phyloP scores from a whole-genome alignment of 1,140 invertebrate species.

The Drosophila bocqueti region DNA sequence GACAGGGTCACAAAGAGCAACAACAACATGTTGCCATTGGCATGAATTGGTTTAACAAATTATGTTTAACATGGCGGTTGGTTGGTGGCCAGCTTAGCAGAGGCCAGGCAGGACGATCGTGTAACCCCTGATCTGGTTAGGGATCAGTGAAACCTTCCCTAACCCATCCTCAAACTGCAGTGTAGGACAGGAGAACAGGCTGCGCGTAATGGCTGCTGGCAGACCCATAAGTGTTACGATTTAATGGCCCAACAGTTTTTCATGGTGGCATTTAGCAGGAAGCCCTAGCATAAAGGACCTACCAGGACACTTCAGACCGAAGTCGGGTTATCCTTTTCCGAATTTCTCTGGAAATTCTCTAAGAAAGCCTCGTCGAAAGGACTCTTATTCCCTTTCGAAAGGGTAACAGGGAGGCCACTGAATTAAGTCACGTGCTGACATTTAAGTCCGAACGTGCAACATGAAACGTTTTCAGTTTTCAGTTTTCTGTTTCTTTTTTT shows the following conservation, averaged over 20 bases:
- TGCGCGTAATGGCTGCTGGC: conserved; percentile 10
- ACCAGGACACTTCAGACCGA: background rate
- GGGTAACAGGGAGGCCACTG: conserved; percentile 23
- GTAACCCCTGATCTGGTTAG: background rate
- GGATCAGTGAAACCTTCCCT: background rate
- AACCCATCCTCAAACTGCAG: background rate
- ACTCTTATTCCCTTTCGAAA: background rate
- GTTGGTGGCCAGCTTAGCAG: background rate
- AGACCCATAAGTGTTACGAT: conserved; percentile 35
- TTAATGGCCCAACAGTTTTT: conserved; percentile 46
- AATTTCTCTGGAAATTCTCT: conserved; percentile 8
- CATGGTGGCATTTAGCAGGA: conserved; percentile 18
- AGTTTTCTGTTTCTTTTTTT: conserved; percentile 3
- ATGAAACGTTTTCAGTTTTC: conserved; percentile 44
- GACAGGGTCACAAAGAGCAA: conserved; percentile 47
- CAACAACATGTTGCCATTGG: conserved; percentile 61
- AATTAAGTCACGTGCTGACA: conserved; percentile 76
- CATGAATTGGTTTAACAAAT: conserved; percentile 62
- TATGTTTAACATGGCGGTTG: conserved; percentile 43
- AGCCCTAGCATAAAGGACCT: background rate
- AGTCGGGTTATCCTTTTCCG: conserved; percentile 1
- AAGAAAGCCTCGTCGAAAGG: background rate
- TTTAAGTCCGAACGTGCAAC: conserved; percentile 80
- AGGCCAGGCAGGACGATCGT: background rate
- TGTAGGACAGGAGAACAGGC: background rate